phyloP scores from a whole-genome alignment of 2,113 vertebrate genomes.

The Eleginops maclovinus region DNA sequence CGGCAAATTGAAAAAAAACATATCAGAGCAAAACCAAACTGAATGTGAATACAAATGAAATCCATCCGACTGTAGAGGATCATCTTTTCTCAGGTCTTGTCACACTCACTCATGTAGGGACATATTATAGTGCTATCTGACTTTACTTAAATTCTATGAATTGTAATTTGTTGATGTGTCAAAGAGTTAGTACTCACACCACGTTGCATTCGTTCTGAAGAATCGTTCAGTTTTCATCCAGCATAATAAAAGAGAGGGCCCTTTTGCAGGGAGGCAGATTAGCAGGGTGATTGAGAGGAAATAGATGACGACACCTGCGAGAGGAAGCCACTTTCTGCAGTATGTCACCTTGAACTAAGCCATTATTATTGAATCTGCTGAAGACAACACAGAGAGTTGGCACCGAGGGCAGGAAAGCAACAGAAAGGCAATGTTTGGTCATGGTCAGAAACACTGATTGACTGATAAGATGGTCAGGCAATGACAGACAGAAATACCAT shows the following conservation, averaged over 20 bases:
- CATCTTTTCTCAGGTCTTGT: conserved; percentile 1
- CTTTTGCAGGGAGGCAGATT: conserved; percentile 40
- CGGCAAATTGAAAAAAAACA: not conserved
- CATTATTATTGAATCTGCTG: conserved; percentile 42
- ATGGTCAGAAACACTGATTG: not conserved
- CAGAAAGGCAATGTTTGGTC: conserved; percentile 5
- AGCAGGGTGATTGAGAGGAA: conserved; percentile 37
- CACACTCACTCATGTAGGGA: not conserved
- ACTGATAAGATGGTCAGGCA: conserved; percentile 7
- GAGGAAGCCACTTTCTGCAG: conserved; percentile 33
- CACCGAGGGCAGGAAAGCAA: not conserved
- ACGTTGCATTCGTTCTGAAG: conserved; percentile 1
- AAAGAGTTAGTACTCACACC: conserved; percentile 6
- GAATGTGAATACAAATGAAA: conserved; percentile 6
- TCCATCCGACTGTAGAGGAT: not conserved
- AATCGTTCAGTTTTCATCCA: not conserved
- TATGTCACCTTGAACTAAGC: conserved; percentile 56
- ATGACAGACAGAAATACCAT: not conserved
- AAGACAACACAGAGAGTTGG: conserved; percentile 22
- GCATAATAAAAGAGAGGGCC: conserved; percentile 4
- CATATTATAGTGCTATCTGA: not conserved
- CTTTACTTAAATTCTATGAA: not conserved
- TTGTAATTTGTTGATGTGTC: conserved; percentile 24
- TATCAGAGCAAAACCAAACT: conserved; percentile 8
- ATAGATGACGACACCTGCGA: conserved; percentile 17